A percentile compares a stretch with the other conserved stretches of the same genome.
These are phyloP conservation scores for Eira barbara DNA, from an alignment of 2,113 vertebrate species.

Conservation along the genomic window DNA sequence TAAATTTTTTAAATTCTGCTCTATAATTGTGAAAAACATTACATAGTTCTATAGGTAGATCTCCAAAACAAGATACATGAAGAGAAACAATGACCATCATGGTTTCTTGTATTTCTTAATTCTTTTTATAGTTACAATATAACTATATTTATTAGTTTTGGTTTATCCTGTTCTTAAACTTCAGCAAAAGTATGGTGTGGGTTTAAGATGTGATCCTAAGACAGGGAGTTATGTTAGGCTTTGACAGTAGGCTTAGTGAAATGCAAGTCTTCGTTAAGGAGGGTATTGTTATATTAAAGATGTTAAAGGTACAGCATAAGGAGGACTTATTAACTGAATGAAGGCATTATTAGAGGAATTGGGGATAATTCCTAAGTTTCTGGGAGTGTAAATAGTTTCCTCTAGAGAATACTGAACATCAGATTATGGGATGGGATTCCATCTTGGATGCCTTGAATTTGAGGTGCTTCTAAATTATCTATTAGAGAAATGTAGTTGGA, in stretches of 20 bases:
- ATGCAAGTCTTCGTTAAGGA: background rate
- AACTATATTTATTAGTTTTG: background rate
- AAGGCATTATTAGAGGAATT: background rate
- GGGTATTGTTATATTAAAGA: background rate
- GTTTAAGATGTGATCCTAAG: background rate
- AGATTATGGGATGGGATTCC: background rate
- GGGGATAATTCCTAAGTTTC: background rate
- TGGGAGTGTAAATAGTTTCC: background rate
- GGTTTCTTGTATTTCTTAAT: background rate
- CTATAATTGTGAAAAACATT: background rate
- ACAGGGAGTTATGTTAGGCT: background rate
- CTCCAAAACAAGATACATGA: background rate
- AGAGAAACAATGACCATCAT: background rate
- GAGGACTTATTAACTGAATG: background rate
- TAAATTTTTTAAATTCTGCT: background rate
- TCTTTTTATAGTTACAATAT: background rate
- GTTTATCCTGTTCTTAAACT: background rate
- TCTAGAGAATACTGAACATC: background rate
- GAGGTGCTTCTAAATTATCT: background rate
- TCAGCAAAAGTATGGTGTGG: background rate
- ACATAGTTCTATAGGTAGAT: background rate
- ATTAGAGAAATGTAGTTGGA: background rate
- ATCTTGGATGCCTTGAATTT: slow-evolving; percentile 6
- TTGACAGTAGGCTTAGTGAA: background rate
- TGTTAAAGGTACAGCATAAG: background rate